These are phyloP conservation scores for Cynopterus brachyotis DNA, from an alignment of 2,113 vertebrate genomes.

Conservation along the genomic window DNA sequence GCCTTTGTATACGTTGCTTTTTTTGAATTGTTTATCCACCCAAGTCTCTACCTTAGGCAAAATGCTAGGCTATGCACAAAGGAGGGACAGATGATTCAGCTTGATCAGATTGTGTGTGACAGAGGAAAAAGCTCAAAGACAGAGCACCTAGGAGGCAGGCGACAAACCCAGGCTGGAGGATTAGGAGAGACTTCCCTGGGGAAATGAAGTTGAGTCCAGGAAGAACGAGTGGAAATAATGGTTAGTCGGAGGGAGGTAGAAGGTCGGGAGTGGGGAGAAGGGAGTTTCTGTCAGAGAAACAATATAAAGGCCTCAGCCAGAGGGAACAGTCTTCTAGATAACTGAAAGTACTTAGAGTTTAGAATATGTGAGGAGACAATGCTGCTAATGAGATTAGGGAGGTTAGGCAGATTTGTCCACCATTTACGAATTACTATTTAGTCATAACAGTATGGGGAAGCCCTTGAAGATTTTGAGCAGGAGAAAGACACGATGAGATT, in stretches of 20 bases:
- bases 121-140: constrained; percentile 2
- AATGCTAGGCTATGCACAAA: not conserved
- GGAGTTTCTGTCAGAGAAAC: not conserved
- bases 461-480: not conserved
- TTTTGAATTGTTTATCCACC: not conserved
- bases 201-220: not conserved
- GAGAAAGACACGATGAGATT: not conserved
- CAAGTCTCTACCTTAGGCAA: constrained; percentile 28
- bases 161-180: not conserved
- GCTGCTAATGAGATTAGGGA: not conserved
- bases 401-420: not conserved
- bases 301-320: not conserved
- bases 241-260: not conserved
- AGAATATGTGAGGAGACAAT: not conserved
- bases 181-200: not conserved
- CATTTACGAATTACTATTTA: not conserved
- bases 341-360: not conserved
- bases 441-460: not conserved
- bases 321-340: not conserved
- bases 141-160: not conserved
- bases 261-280: not conserved
- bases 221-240: not conserved
- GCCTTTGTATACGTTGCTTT: not conserved
- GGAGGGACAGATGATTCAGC: constrained; percentile 1
- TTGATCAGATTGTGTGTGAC: not conserved